phyloP scores from a whole-genome alignment of 2,888 invertebrate species.

The Clusia tigrina region DNA sequence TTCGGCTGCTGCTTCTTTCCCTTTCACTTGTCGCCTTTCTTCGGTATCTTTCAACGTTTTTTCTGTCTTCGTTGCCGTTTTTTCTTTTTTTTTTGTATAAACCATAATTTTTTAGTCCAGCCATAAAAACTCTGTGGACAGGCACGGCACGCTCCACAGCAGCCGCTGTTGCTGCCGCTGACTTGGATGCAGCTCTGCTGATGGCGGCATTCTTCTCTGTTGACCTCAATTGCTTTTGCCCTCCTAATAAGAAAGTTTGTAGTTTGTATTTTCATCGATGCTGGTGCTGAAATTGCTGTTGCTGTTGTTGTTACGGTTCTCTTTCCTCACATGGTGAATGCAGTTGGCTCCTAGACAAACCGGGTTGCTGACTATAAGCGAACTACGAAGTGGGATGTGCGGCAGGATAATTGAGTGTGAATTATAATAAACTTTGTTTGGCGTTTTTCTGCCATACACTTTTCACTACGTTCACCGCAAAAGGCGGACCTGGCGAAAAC shows the following conservation, averaged over 20 bases:
- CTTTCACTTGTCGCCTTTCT: constrained; percentile 47
- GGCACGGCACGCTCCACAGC: neutral
- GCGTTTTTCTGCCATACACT: too few relatives aligned
- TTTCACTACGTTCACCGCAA: too few relatives aligned
- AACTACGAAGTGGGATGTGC: too few relatives aligned
- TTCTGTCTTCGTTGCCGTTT: constrained; percentile 24
- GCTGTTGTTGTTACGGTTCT: constrained; percentile 17
- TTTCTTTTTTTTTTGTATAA: constrained; percentile 19
- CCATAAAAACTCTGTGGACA: constrained; percentile 46
- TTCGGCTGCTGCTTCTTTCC: constrained; percentile 37
- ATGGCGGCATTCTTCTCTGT: constrained; percentile 56
- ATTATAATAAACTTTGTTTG: too few relatives aligned
- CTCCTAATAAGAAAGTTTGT: constrained; percentile 27
- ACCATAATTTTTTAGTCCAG: constrained; percentile 39
- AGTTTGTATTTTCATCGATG: neutral
- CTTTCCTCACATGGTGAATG: too few relatives aligned
- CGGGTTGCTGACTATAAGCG: too few relatives aligned
- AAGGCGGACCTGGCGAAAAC: too few relatives aligned
- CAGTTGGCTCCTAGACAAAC: too few relatives aligned
- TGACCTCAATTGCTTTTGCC: constrained; percentile 58
- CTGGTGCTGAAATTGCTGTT: constrained; percentile 21
- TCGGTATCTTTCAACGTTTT: neutral
- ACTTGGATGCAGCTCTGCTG: constrained; percentile 43
- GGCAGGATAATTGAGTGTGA: too few relatives aligned
- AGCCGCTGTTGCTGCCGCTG: constrained; percentile 6